Evolutionary conservation across 2,888 invertebrate genomes (phyloP), one percentile per base, ranked within the genome.

Genomic region (Caenorhabditis macrosperma): DNA sequence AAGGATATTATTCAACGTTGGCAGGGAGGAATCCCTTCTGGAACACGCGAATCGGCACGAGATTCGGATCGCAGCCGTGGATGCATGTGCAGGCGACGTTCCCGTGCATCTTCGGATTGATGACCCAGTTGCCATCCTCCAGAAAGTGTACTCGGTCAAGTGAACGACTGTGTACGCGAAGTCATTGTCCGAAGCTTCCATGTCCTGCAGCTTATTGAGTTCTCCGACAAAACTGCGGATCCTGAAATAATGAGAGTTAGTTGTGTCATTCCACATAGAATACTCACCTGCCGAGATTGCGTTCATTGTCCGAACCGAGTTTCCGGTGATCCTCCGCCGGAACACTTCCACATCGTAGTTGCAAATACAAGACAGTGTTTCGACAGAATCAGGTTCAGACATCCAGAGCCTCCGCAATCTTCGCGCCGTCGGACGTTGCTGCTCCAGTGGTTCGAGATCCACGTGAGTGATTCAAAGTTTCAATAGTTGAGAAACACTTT

Each of bases 11-110:
- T n/a, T n/a, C n/a, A 5, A 41, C 44, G 20, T 71, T 52, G 0
- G 69, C 44, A 0, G 69, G 69, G 2, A 44, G 44, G 44, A 71
- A 71, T 52, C 61, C 54, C 24, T 71, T 71, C 33, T 71, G 69
- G 46, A 71, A 71, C 1, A 71, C 54, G 5, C 69, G 41, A 15
- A 61, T 44, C 20, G 52, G n/a, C 12, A 26, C 22, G 5, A 61
- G 28, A 17, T 71, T 71, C 7, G 60, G 69, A 5, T 50, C 61
- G 24, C 69, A 71, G 22, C 69, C 61, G 33, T 71, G 69, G 12
- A 44, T 41, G 44, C 30, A 60, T 0, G 33, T 44, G 2, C 69
- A 61, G 4, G 54, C 59, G 4, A 61, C 0, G 33, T 71, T 71
- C 1, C 69, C 69, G 24, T 30, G 35, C 12, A 9, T 2, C 12